Conservation (phyloP, 2,797 vertebrate genomes). For the Muscicapa striata region DNA sequence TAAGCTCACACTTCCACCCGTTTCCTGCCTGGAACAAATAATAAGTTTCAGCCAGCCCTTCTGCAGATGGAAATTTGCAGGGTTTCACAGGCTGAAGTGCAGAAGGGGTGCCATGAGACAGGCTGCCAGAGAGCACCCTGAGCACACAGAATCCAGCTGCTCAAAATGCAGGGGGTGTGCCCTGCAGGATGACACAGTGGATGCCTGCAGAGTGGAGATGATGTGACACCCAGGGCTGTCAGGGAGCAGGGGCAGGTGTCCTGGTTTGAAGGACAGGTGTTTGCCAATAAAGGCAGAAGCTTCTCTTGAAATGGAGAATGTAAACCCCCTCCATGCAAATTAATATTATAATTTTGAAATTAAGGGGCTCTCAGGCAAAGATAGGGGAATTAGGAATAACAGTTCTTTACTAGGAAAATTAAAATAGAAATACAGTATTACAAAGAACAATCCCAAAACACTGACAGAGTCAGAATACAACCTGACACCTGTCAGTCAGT, state of each 20-base stretch:
- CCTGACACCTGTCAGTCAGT: too few species aligned
- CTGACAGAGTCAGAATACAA: too few species aligned
- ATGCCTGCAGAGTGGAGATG: background rate
- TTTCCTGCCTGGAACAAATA: slow-evolving; percentile 7
- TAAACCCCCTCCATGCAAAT: too few species aligned
- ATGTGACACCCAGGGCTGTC: background rate
- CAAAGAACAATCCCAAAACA: too few species aligned
- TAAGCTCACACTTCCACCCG: background rate
- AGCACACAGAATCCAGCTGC: background rate
- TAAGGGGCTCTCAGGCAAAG: too few species aligned
- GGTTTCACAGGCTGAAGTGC: background rate
- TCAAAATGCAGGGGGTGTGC: background rate
- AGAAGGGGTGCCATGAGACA: background rate
- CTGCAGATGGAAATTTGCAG: background rate
- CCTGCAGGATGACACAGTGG: background rate
- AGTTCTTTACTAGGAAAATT: too few species aligned
- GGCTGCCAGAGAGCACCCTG: background rate
- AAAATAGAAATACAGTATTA: too few species aligned
- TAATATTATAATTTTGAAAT: too few species aligned
- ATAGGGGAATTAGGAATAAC: too few species aligned
- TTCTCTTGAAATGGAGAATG: too few species aligned
- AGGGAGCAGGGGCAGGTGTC: background rate
- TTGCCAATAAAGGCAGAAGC: too few species aligned
- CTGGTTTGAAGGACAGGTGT: too few species aligned
- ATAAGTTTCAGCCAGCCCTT: background rate